Conservation (phyloP, 2,888 invertebrate genomes). For the Cepaea hortensis region DNA sequence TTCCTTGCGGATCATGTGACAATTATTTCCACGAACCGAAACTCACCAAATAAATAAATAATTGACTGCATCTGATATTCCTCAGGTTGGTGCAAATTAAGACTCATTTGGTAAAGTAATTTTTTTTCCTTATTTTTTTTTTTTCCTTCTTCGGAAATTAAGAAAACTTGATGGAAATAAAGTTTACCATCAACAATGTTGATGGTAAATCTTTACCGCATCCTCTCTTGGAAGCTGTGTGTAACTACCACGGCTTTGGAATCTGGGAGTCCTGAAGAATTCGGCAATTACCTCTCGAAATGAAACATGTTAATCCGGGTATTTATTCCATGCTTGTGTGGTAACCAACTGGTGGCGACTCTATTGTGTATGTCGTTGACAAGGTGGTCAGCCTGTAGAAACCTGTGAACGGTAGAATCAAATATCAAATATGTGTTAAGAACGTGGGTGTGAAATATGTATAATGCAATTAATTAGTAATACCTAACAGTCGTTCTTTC, state of each 20-base stretch:
- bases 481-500: no score
- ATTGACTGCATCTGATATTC: background rate
- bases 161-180: background rate
- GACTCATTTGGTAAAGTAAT: slow-evolving; percentile 19
- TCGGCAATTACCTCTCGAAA: slow-evolving; percentile 28
- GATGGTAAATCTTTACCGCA: background rate
- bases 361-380: background rate
- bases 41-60: slow-evolving; percentile 26
- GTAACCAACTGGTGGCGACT: slow-evolving; percentile 19
- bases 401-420: background rate
- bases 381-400: background rate
- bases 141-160: background rate
- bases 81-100: slow-evolving; percentile 13
- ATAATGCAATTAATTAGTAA: no score
- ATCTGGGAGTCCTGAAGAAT: slow-evolving; percentile 38
- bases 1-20: slow-evolving; percentile 57
- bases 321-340: slow-evolving; percentile 19
- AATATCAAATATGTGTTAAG: background rate
- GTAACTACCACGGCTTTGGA: slow-evolving; percentile 34
- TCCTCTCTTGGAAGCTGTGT: background rate
- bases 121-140: background rate
- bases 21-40: slow-evolving; percentile 22
- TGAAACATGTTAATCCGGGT: slow-evolving; percentile 17
- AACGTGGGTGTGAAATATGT: background rate
- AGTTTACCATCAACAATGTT: slow-evolving; percentile 24